A percentile compares a stretch with the other conserved stretches of the same genome.
These are phyloP conservation scores for Callorhinus ursinus DNA, from an alignment of 2,113 vertebrate genomes.

Conservation along the genomic window DNA sequence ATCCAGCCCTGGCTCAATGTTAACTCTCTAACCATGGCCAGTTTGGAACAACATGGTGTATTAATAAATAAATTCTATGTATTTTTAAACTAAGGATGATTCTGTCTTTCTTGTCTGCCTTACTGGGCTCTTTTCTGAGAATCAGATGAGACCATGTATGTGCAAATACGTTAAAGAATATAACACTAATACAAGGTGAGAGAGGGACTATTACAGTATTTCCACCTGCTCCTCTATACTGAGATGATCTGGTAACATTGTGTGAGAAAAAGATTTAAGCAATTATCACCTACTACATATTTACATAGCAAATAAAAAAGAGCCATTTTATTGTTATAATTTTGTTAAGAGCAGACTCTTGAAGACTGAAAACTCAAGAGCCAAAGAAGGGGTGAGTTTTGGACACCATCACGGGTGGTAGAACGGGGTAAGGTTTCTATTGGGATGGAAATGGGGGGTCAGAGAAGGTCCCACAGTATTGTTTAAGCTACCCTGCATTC, in stretches of 20 bases:
- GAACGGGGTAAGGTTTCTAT: not conserved
- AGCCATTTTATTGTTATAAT: constrained; percentile 13
- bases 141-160: not conserved
- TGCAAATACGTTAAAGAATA: not conserved
- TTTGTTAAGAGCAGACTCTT: not conserved
- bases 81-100: constrained; percentile 20
- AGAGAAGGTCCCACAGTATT: not conserved
- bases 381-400: not conserved
- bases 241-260: not conserved
- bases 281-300: not conserved
- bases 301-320: constrained; percentile 33
- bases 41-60: not conserved
- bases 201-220: not conserved
- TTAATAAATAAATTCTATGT: not conserved
- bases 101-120: not conserved
- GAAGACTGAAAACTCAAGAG: not conserved
- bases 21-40: not conserved
- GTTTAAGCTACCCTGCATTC: not conserved
- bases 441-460: not conserved
- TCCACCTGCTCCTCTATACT: not conserved
- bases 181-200: not conserved
- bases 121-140: not conserved
- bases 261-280: constrained; percentile 6
- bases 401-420: not conserved
- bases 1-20: not conserved